Evolutionary conservation across 2,797 vertebrate genomes (phyloP), one percentile per base, ranked within the genome.

Genomic region (Aphelocoma californica): DNA sequence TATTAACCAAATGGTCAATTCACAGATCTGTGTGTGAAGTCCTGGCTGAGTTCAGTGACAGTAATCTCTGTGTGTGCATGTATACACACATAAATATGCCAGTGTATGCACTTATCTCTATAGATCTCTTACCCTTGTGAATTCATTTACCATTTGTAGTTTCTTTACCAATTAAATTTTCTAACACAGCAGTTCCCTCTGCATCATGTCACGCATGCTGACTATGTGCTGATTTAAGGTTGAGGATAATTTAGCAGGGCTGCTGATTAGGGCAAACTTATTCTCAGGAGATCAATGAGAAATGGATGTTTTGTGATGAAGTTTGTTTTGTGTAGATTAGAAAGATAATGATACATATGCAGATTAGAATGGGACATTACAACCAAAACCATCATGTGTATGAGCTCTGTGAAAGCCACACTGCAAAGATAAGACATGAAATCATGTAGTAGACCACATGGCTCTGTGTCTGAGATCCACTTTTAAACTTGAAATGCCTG

Each of bases 81-180:
- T n/a, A 8, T 2, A 14, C 24, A 44, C 36, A 31, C 8, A 14
- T 14, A 44, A 25, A 31, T 23, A 53, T 17, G 24, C 61, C 50
- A 36, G 29, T 51, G n/a, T 79, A 74, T 15, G 54, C 40, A 61
- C 34, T 4, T 51, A 72, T 60, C 45, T 72, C 69, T 61, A 0
- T 67, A 24, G 7, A 40, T 57, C 29, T 16, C 24, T 51, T 34
- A 42, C n/a, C n/a, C 58, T 54, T 32, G 13, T 93, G 48, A 67
- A 74, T 96, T 86, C 16, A 67, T 57, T 84, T 71, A 38, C 70
- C 25, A 31, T 51, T 88, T 88, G 88, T 67, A 40, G 36, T 51
- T 93, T 61, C 83, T 84, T 51, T 58, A 66, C 62, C 74, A 92
- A 75, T 86, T 88, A 92, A 29, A 60, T 86, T 87, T 93, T 79